Evolutionary conservation across 2,113 vertebrate species (phyloP).

Genomic region (Acanthisitta chloris): DNA sequence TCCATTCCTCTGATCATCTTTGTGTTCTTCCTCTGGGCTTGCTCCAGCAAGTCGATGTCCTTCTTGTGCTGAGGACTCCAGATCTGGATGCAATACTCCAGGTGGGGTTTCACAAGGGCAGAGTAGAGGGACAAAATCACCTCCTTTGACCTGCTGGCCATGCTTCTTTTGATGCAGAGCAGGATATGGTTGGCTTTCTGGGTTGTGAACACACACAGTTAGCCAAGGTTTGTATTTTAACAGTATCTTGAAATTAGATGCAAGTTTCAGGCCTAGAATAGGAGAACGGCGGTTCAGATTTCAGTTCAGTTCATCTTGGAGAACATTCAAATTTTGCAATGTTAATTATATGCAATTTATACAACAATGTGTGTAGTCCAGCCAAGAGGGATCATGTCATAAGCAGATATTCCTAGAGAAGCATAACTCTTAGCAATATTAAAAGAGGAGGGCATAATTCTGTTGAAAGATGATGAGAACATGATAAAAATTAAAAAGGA

Average conservation of each 20-base stretch:
- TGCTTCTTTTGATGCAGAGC: neutral
- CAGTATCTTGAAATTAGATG: neutral
- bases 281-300: neutral
- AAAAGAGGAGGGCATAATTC: neutral
- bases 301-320: neutral
- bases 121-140: neutral
- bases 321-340: neutral
- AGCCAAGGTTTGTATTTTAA: neutral
- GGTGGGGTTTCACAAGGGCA: too few species aligned
- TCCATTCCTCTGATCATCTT: neutral
- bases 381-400: neutral
- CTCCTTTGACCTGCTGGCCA: neutral
- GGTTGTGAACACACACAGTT: neutral
- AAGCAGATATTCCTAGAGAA: neutral
- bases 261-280: neutral
- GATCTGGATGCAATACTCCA: neutral
- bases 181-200: neutral
- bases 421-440: neutral
- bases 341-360: neutral
- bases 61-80: neutral
- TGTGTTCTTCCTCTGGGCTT: neutral
- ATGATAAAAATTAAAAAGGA: neutral
- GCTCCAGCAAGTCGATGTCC: neutral
- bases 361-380: neutral
- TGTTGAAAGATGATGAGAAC: neutral